phyloP scores from a whole-genome alignment of 1,140 invertebrate genomes.

The Drosophila ogumai region DNA sequence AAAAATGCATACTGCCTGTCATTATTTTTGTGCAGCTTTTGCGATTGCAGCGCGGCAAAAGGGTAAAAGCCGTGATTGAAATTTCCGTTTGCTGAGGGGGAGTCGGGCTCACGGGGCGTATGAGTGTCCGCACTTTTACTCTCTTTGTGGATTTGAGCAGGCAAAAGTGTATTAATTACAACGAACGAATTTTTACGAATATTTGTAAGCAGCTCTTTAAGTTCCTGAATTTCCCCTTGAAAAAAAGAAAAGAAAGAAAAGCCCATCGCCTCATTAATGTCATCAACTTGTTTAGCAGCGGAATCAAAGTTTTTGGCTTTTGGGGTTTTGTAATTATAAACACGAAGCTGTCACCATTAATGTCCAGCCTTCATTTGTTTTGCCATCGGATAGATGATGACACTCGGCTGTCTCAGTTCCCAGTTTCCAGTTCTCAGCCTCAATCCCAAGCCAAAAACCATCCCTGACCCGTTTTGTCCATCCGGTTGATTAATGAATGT shows the following conservation, averaged over 20 bases:
- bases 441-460: neutral
- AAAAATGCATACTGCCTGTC: slow-evolving; percentile 47
- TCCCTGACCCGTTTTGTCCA: slow-evolving; percentile 9
- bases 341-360: slow-evolving; percentile 60
- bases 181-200: neutral
- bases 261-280: slow-evolving; percentile 44
- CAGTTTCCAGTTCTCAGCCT: neutral
- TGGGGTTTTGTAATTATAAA: slow-evolving; percentile 63
- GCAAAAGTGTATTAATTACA: slow-evolving; percentile 32
- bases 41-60: slow-evolving; percentile 12
- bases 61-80: slow-evolving; percentile 48
- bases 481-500: slow-evolving; percentile 61
- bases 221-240: neutral
- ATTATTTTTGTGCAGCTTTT: slow-evolving; percentile 49
- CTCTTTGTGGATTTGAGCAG: slow-evolving; percentile 5
- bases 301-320: slow-evolving; percentile 60
- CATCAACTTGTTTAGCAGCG: slow-evolving; percentile 31
- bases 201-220: neutral
- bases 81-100: slow-evolving; percentile 32
- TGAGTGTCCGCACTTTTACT: slow-evolving; percentile 38
- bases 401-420: slow-evolving; percentile 14
- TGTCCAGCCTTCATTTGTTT: slow-evolving; percentile 55
- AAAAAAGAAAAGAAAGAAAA: neutral
- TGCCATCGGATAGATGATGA: slow-evolving; percentile 47
- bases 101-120: slow-evolving; percentile 21